phyloP scores from a whole-genome alignment of 2,113 vertebrate genomes.

The Odocoileus virginianus region DNA sequence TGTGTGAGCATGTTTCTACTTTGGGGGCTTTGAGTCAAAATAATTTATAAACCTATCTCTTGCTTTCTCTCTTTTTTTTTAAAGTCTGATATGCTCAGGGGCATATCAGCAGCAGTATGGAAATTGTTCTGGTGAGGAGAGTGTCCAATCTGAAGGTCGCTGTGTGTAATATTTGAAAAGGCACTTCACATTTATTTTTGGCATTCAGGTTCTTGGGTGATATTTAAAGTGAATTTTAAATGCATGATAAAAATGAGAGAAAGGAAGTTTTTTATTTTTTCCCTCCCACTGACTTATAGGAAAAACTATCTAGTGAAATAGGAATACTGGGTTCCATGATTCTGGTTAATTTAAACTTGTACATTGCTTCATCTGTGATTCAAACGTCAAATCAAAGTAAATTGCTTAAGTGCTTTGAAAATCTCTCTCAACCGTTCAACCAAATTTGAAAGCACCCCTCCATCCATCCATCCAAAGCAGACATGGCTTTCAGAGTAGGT shows the following conservation, averaged over 20 bases:
- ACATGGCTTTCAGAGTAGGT: neutral
- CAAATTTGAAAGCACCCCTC: neutral
- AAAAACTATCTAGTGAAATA: neutral
- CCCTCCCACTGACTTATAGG: neutral
- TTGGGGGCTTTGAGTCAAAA: constrained; percentile 64
- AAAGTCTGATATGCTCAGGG: neutral
- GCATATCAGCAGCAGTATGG: constrained; percentile 45
- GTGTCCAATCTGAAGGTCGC: constrained; percentile 61
- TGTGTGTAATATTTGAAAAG: constrained; percentile 44
- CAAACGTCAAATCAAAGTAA: constrained; percentile 39
- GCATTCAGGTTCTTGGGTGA: constrained; percentile 49
- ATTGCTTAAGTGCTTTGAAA: constrained; percentile 32
- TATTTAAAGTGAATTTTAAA: constrained; percentile 66
- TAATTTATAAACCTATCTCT: constrained; percentile 66
- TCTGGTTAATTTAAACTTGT: constrained; percentile 29
- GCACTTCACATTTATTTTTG: constrained; percentile 17
- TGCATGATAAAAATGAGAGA: constrained; percentile 48
- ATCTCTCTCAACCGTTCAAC: neutral
- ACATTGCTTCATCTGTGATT: constrained; percentile 30
- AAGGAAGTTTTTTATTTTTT: neutral
- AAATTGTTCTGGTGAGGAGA: constrained; percentile 43
- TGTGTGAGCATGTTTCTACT: constrained; percentile 47
- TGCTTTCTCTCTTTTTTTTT: neutral
- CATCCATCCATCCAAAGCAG: neutral
- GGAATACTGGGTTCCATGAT: neutral